Conservation (phyloP, 1,140 invertebrate species). For the Diabrotica virgifera region DNA sequence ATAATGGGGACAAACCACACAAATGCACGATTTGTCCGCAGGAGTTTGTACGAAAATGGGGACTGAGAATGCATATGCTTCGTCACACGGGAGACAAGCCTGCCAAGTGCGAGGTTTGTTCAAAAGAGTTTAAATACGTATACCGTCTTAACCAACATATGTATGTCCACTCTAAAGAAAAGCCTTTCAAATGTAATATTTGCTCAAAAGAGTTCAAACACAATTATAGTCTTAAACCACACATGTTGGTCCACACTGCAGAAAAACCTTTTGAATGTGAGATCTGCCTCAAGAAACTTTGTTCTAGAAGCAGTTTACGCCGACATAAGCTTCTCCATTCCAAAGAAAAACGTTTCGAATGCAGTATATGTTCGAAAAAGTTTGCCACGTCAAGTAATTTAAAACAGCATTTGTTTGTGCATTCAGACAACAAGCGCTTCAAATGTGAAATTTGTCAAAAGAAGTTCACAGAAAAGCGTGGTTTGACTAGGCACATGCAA, state of each 20-base stretch:
- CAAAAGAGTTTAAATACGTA: not conserved
- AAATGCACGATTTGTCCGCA: not conserved
- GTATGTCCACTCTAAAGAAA: not conserved
- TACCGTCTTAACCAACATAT: not conserved
- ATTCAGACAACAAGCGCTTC: not conserved
- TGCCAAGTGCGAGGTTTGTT: conserved; percentile 8
- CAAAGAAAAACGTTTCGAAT: conserved; percentile 6
- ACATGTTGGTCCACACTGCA: not conserved
- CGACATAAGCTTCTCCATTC: not conserved
- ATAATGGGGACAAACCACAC: not conserved
- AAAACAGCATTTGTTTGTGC: not conserved
- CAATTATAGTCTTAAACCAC: not conserved
- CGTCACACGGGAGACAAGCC: not conserved
- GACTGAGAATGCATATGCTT: not conserved
- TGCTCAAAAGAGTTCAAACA: not conserved
- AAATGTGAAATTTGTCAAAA: not conserved
- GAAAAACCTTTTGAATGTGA: conserved; percentile 8
- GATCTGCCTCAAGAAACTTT: not conserved
- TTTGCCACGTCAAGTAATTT: not conserved
- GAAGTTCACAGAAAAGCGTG: not conserved
- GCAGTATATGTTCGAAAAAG: not conserved
- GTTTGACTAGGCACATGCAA: not conserved
- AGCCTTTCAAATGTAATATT: not conserved
- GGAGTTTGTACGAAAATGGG: not conserved
- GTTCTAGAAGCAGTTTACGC: not conserved